phyloP scores from a whole-genome alignment of 2,888 invertebrate species.

The Mayetiola destructor region DNA sequence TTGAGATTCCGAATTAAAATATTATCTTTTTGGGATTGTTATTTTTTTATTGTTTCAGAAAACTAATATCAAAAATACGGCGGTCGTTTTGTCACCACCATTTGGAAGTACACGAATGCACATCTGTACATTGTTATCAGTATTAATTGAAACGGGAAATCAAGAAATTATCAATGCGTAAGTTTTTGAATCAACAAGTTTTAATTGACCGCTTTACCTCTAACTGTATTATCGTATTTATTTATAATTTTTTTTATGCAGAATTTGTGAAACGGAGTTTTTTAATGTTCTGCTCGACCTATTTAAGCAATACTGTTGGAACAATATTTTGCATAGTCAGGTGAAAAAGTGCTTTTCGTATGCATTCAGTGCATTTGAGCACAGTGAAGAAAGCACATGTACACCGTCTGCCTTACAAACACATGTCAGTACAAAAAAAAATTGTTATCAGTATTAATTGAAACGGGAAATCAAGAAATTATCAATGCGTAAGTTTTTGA shows the following conservation, averaged over 20 bases:
- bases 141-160: slow-evolving; percentile 58
- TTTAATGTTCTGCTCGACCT: slow-evolving; percentile 59
- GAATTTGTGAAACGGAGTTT: slow-evolving; percentile 39
- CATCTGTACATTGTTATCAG: slow-evolving; percentile 63
- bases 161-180: slow-evolving; percentile 44
- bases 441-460: slow-evolving; percentile 60
- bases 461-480: slow-evolving; percentile 56
- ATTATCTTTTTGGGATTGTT: slow-evolving; percentile 19
- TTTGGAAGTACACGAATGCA: slow-evolving; percentile 68
- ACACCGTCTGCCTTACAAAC: slow-evolving; percentile 39
- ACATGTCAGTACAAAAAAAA: slow-evolving; percentile 35
- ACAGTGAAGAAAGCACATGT: slow-evolving; percentile 24
- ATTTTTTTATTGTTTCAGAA: slow-evolving; percentile 32
- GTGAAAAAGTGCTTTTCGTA: slow-evolving; percentile 63
- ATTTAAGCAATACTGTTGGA: slow-evolving; percentile 80
- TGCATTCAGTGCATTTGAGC: slow-evolving; percentile 41
- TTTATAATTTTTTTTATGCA: slow-evolving; percentile 19
- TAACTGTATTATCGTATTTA: not conserved
- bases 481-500: slow-evolving; percentile 31
- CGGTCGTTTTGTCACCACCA: slow-evolving; percentile 55
- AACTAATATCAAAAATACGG: slow-evolving; percentile 51
- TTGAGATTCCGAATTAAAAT: not conserved
- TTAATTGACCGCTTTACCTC: too few species aligned
- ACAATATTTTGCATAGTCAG: slow-evolving; percentile 90
- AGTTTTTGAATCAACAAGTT: too few species aligned